phyloP scores from a whole-genome alignment of 1,140 invertebrate genomes.

The Tyrophagus putrescentiae region DNA sequence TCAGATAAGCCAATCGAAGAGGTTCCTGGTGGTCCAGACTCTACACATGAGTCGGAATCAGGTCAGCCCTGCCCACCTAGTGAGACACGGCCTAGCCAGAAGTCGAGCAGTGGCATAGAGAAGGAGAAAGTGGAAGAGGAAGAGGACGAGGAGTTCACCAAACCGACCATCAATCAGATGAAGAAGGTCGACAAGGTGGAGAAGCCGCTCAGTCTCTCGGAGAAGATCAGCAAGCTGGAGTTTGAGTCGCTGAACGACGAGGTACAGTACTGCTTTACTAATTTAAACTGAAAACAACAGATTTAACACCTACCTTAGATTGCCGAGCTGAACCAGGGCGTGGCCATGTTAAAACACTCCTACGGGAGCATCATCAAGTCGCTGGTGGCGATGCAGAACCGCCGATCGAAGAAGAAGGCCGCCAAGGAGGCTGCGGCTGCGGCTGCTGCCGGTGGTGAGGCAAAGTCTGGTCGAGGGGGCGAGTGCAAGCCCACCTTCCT shows the following conservation, averaged over 20 bases:
- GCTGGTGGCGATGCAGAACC: constrained; percentile 12
- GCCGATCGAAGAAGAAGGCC: constrained; percentile 2
- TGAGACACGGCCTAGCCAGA: too few relatives aligned
- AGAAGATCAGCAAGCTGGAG: neutral
- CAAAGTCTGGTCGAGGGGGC: too few relatives aligned
- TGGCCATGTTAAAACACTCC: constrained; percentile 10
- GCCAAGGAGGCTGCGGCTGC: neutral
- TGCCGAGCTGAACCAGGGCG: constrained; percentile 1
- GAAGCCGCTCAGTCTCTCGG: neutral
- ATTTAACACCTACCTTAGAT: neutral
- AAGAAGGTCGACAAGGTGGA: neutral
- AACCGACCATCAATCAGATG: constrained; percentile 13
- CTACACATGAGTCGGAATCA: too few relatives aligned
- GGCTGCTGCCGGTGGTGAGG: neutral
- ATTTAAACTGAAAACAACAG: too few relatives aligned
- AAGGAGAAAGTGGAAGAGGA: too few relatives aligned
- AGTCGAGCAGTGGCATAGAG: too few relatives aligned
- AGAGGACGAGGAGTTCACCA: neutral
- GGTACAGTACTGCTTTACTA: too few relatives aligned
- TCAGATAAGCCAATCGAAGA: too few relatives aligned
- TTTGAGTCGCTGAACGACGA: constrained; percentile 11
- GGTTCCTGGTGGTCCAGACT: too few relatives aligned
- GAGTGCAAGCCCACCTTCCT: neutral
- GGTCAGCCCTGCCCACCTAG: too few relatives aligned
- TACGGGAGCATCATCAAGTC: constrained; percentile 16